Percentiles rank a stretch among this genome's conserved stretches.
Evolutionary conservation across 1,140 invertebrate species (phyloP).

Genomic region (Rhagoletis pomonella): DNA sequence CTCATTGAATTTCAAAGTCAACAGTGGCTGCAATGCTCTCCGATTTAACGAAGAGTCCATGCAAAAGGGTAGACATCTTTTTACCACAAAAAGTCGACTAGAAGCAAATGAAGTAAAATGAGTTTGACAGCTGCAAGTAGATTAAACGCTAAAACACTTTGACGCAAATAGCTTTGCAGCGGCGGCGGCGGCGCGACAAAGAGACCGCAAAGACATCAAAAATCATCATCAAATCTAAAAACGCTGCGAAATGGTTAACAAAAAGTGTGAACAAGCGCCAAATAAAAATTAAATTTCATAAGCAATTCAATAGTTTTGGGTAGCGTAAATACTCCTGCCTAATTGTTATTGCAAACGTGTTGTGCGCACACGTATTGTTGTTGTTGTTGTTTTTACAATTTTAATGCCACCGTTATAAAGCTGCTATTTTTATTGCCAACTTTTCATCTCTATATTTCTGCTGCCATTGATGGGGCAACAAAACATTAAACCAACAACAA

Average conservation of each 20-base stretch:
- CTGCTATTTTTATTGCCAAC: constrained; percentile 4
- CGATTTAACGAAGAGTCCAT: neutral
- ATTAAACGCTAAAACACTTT: no score
- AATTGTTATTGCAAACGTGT: neutral
- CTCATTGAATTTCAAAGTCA: no score
- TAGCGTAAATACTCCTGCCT: neutral
- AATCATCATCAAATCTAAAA: neutral
- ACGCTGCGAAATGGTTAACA: neutral
- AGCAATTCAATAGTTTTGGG: constrained; percentile 14
- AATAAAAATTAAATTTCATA: constrained; percentile 36
- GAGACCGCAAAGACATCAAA: neutral
- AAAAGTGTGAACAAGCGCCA: constrained; percentile 29
- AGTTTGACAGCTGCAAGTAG: neutral
- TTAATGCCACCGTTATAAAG: neutral
- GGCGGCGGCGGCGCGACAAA: neutral
- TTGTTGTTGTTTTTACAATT: neutral
- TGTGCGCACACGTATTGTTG: neutral
- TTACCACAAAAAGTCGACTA: neutral
- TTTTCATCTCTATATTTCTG: constrained; percentile 32
- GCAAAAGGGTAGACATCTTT: neutral
- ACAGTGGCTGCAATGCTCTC: no score
- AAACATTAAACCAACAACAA: neutral
- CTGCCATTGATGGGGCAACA: constrained; percentile 29
- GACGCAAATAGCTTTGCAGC: no score
- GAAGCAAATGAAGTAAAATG: neutral